Evolutionary conservation across 2,797 vertebrate genomes (phyloP), one percentile per base, ranked within the genome.

Genomic region (Phataginus tetradactyla): DNA sequence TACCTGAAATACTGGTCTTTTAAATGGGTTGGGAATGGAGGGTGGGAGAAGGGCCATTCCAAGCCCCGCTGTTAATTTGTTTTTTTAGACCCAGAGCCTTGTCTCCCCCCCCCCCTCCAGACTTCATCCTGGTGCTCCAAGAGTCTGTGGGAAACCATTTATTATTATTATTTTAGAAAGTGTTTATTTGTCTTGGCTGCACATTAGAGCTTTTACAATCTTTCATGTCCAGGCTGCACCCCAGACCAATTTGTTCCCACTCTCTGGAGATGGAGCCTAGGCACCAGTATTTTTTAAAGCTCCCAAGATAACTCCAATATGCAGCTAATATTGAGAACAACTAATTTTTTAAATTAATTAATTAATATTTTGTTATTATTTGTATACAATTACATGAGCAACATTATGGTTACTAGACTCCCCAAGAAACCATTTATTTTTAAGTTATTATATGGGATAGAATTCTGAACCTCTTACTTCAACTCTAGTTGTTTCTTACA

Each of bases 191-290:
- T 86, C 21, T 10, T 37, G 49, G 57, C n/a, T 66, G 42, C 63
- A 69, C 15, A 4, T 79, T 77, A 68, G 23, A 81, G 34, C 8
- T 84, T 94, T 90, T n/a, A 29, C 69, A 34, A 45, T 79, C 57
- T 42, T 94, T 90, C 20, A n/a, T 72, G 71, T 51, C 86, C 15
- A 86, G 53, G 37, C 20, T 95, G 12, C 4, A 32, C n/a, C 63
- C 39, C 86, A 90, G 79, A 69, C 66, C 77, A 77, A 92, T 90
- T 90, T 69, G 93, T 90, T 88, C 34, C 55, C 13, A 61, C 32
- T 87, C 68, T 42, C 75, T 55, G 37, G 51, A 45, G 34, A 10
- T 39, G 13, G 32, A 55, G 18, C 18, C 51, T 29, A 10, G 29
- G n/a, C 8, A 1, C 71, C 32, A 55, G 21, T 18, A 57, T 27